Base-by-base conservation (phyloP, 53 echinoderm and acorn worm species). In the Mesocentrotus franciscanus region DNA sequence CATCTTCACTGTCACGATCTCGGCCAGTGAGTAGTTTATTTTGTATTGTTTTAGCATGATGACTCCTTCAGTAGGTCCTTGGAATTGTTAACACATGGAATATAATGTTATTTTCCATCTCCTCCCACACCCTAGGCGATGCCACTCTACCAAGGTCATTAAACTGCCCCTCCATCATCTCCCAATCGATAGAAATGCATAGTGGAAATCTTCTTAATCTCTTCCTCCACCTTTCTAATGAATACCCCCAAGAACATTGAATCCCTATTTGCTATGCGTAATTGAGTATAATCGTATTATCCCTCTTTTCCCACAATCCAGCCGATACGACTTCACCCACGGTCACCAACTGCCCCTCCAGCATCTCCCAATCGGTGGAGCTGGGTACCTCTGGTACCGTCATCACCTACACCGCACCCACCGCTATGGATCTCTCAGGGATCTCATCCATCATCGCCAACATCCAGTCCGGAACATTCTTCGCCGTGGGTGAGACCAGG, bases 381-480 rank as follows among this genome's bases (percentile, higher is more conserved):
- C 96, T 96, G 20, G 97, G 97, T 3, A 94, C 75, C 26, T 55
- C 62, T 6, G 95, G 95, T 22, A 58, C 95, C 0, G n/a, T 17
- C 36, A 92, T 97, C 74, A 49, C 56, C 29, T 97, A 95, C 95
- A 39, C 58, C 17, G 95, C 71, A 16, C 97, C 97, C 16, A 96
- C 93, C 14, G 95, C 93, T n/a, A 94, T 93, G 10, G 97, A 97
- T 85, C 79, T 95, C 30, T 96, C 96, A n/a, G 96, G 96, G 18
- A 78, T 93, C 30, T 87, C 55, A 61, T 76, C 56, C 81, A 60
- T 95, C 59, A 15, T 95, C 84, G n/a, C 90, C 87, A 58, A 60
- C 84, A 61, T 84, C 60, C 62, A 32, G 26, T 93, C 95, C 10
- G 96, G 96, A 36, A 70, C 85, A 0, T 71, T 84, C 79, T 96